Conservation (phyloP, 2,888 invertebrate genomes). For the Artemia sp. region DNA sequence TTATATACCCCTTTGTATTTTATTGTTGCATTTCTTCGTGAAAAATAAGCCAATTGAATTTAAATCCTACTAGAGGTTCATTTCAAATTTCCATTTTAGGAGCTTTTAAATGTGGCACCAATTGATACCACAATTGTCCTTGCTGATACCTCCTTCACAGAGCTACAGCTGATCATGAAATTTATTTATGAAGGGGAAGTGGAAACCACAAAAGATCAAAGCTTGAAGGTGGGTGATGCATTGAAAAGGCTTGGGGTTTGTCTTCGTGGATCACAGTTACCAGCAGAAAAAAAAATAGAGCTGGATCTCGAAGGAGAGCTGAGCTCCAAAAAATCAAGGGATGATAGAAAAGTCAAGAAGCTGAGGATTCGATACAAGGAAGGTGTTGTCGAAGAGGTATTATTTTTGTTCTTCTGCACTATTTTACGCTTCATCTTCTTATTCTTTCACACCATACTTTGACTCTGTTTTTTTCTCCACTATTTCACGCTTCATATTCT, state of each 20-base stretch:
- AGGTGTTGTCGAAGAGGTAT: neutral
- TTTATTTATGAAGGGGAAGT: conserved; percentile 12
- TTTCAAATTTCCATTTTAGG: neutral
- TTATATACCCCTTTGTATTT: too few species aligned
- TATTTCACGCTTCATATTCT: too few species aligned
- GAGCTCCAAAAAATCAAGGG: neutral
- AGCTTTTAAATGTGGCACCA: neutral
- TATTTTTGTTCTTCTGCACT: neutral
- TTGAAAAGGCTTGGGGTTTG: conserved; percentile 10
- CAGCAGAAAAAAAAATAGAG: conserved; percentile 7
- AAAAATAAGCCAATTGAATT: too few species aligned
- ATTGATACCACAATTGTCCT: neutral
- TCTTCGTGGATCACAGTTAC: neutral
- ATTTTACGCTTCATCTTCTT: too few species aligned
- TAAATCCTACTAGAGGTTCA: too few species aligned
- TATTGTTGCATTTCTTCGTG: too few species aligned
- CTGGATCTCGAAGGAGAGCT: neutral
- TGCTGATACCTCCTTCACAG: conserved; percentile 1
- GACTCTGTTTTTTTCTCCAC: too few species aligned
- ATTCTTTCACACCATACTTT: too few species aligned
- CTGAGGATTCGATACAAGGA: neutral
- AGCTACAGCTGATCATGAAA: neutral
- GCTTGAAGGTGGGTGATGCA: neutral
- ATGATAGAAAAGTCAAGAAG: conserved; percentile 8
- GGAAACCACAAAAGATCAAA: neutral